Conservation (phyloP, 2,113 vertebrate genomes). For the Echinops telfairi region DNA sequence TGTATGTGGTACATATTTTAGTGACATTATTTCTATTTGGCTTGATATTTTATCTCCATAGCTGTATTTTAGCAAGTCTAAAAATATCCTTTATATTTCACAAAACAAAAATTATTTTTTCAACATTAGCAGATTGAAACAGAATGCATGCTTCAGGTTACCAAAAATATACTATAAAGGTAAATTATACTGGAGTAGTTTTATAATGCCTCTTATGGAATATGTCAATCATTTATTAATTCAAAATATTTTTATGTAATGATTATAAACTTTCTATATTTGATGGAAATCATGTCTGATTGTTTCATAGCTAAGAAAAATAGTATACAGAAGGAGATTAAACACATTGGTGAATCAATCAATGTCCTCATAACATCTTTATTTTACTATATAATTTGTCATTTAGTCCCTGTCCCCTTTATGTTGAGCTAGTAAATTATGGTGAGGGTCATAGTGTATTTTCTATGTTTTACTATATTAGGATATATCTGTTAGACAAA, state of each 20-base stretch:
- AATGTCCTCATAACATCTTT: background rate
- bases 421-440: background rate
- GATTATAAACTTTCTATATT: background rate
- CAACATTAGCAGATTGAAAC: background rate
- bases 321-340: background rate
- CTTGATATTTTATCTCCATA: conserved; percentile 1
- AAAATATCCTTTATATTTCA: conserved; percentile 51
- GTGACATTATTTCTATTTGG: conserved; percentile 60
- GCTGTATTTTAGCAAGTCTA: conserved; percentile 53
- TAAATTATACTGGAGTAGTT: conserved; percentile 14
- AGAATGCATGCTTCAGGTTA: conserved; percentile 13
- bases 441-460: background rate
- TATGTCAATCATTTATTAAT: background rate
- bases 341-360: background rate
- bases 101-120: conserved; percentile 53
- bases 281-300: background rate
- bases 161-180: background rate
- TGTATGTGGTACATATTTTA: conserved; percentile 56
- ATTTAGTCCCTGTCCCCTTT: background rate
- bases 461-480: conserved; percentile 35
- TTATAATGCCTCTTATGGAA: background rate
- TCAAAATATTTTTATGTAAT: background rate
- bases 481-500: background rate
- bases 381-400: background rate
- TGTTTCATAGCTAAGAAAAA: background rate